These are phyloP conservation scores for Labia minor DNA, from an alignment of 2,888 invertebrate species.

Conservation along the genomic window DNA sequence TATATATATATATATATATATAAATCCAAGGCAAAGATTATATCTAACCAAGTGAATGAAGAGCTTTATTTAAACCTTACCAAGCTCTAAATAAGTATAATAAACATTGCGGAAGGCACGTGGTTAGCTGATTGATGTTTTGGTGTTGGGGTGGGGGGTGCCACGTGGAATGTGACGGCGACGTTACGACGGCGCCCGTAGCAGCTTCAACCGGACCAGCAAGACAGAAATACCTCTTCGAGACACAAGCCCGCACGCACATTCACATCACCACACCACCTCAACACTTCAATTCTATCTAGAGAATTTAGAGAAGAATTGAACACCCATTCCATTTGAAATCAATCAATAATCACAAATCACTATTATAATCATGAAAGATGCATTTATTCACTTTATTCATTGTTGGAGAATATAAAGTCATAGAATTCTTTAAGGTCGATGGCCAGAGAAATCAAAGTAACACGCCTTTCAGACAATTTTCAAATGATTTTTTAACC, in stretches of 20 bases:
- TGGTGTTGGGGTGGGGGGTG: neutral
- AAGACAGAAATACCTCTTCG: neutral
- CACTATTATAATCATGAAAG: no score
- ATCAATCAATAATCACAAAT: no score
- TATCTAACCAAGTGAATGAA: neutral
- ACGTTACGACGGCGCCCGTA: neutral
- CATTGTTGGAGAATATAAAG: no score
- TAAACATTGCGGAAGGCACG: neutral
- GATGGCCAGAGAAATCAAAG: neutral
- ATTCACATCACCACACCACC: neutral
- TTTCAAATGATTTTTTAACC: neutral
- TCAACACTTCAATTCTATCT: no score
- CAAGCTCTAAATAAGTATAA: neutral
- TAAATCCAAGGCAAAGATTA: no score
- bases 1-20: no score
- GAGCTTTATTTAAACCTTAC: neutral
- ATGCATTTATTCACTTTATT: no score
- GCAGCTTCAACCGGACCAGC: neutral
- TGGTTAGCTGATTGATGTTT: slow-evolving; percentile 7
- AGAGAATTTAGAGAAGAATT: no score
- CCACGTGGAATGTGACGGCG: neutral
- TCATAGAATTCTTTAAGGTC: neutral
- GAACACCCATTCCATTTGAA: no score
- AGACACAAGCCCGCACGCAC: neutral
- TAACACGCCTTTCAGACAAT: neutral